phyloP scores from a whole-genome alignment of 2,113 vertebrate genomes.

The Elanoides forficatus region DNA sequence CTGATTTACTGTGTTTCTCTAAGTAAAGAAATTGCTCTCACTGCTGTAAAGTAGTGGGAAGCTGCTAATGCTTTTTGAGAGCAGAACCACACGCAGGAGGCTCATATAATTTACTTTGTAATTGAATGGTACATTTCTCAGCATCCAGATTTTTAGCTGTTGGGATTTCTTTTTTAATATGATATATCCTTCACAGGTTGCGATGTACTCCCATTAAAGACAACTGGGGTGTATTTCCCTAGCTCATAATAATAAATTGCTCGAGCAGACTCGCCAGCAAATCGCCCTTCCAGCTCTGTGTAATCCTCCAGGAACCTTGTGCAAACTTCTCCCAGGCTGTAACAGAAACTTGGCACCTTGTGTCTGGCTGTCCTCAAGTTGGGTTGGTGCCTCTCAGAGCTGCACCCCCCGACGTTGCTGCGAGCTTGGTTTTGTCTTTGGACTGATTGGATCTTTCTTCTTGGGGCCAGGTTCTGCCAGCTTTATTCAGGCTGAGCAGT shows the following conservation, averaged over 20 bases:
- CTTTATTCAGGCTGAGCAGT: not conserved
- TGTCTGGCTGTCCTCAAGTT: not conserved
- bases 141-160: not conserved
- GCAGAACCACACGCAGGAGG: slow-evolving; percentile 8
- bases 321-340: not conserved
- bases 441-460: not conserved
- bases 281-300: not conserved
- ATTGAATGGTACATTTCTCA: slow-evolving; percentile 8
- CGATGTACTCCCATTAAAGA: not conserved
- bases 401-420: not conserved
- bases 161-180: not conserved
- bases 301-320: not conserved
- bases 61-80: not conserved
- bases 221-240: not conserved
- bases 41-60: not conserved
- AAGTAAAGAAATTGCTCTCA: not conserved
- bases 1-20: not conserved
- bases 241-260: not conserved
- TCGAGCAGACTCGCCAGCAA: not conserved
- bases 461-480: not conserved
- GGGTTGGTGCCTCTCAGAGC: not conserved
- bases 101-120: slow-evolving; percentile 7
- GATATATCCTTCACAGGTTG: not conserved
- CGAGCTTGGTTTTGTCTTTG: not conserved
- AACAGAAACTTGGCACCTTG: slow-evolving; percentile 5